Evolutionary conservation across 2,888 invertebrate species (phyloP).

Genomic region (Drosophila koepferae): DNA sequence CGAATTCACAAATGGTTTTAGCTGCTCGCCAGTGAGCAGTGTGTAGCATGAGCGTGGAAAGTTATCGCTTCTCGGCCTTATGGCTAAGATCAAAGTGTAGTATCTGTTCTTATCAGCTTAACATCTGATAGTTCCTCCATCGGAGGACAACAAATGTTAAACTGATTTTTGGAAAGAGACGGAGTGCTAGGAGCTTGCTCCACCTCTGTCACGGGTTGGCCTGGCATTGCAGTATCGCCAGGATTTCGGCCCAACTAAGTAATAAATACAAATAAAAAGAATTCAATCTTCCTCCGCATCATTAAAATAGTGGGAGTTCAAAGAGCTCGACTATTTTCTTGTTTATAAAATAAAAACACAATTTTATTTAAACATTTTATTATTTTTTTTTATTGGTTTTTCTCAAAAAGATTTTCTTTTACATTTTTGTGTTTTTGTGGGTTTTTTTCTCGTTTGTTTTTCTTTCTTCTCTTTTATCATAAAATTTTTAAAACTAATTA

Average conservation of each 20-base stretch:
- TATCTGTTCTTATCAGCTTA: conserved; percentile 59
- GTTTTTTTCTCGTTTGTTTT: conserved; percentile 55
- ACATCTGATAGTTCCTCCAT: conserved; percentile 56
- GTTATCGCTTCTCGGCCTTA: conserved; percentile 57
- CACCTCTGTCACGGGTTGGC: conserved; percentile 58
- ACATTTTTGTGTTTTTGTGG: conserved; percentile 60
- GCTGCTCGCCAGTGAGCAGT: background rate
- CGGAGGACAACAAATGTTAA: conserved; percentile 57
- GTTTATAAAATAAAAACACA: background rate
- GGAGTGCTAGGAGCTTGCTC: conserved; percentile 55
- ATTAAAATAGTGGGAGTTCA: too few relatives aligned
- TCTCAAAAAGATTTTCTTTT: conserved; percentile 67
- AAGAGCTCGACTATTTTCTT: background rate
- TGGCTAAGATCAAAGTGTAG: conserved; percentile 59
- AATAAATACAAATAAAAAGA: conserved; percentile 6
- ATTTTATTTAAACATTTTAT: conserved; percentile 66
- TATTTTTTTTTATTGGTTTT: conserved; percentile 60
- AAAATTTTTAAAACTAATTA: conserved; percentile 75
- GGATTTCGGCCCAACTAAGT: conserved; percentile 51
- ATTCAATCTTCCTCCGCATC: too few relatives aligned
- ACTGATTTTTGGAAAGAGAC: conserved; percentile 54
- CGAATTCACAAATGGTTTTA: conserved; percentile 42
- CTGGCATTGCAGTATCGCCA: conserved; percentile 54
- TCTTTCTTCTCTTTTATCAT: conserved; percentile 34
- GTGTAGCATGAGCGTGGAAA: fast-evolving